Conservation (phyloP, 2,113 vertebrate genomes). For the Aix galericulata region DNA sequence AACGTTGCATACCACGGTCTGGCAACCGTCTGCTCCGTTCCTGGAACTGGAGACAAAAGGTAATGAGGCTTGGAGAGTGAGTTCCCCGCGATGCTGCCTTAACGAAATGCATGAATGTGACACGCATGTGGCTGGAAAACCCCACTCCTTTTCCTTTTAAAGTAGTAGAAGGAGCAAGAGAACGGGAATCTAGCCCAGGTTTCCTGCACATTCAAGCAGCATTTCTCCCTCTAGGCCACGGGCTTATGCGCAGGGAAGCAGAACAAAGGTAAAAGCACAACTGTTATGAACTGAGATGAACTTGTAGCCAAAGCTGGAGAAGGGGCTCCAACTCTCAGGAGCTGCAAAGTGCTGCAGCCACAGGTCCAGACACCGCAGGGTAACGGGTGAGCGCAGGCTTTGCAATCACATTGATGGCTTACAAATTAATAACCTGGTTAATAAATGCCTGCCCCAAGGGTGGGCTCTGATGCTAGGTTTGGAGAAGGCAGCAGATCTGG, state of each 20-base stretch:
- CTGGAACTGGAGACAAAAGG: conserved; percentile 39
- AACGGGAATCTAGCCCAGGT: conserved; percentile 31
- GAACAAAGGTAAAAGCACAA: conserved; percentile 56
- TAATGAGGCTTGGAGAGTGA: conserved; percentile 47
- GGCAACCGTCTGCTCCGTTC: not conserved
- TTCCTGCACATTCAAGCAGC: conserved; percentile 25
- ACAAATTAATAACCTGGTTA: not conserved
- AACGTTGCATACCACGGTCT: conserved; percentile 35
- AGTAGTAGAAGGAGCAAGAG: not conserved
- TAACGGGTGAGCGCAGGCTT: not conserved
- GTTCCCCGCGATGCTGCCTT: not conserved
- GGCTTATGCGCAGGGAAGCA: not conserved
- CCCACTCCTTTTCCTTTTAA: conserved; percentile 18
- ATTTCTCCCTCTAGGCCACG: conserved; percentile 22
- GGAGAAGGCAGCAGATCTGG: not conserved
- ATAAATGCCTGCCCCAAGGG: not conserved
- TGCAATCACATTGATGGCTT: rapidly evolving
- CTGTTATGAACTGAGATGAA: conserved; percentile 56
- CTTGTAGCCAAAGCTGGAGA: not conserved
- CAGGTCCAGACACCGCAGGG: rapidly evolving
- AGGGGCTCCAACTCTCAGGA: not conserved
- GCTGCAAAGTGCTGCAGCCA: not conserved
- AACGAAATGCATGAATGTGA: not conserved
- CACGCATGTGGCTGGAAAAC: conserved; percentile 35
- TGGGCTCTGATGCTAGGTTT: not conserved